Percentiles rank a stretch among this genome's conserved stretches.
phyloP scores from a whole-genome alignment of 2,888 invertebrate genomes.

The Xylophagus ater region DNA sequence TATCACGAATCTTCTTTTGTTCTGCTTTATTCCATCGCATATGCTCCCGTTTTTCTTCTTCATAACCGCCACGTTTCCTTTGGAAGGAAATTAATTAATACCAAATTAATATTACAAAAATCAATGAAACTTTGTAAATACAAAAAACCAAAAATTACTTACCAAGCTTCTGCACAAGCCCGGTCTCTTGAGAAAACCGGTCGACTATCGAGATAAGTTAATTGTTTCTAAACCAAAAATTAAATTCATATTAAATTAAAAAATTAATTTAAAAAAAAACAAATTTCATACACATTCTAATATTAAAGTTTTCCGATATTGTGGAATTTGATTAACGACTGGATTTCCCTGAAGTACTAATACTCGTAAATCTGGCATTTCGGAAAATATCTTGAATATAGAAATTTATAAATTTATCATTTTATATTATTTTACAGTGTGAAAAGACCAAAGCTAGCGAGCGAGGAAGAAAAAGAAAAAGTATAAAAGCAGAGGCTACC shows the following conservation, averaged over 20 bases:
- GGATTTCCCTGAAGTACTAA: slow-evolving; percentile 82
- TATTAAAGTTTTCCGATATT: slow-evolving; percentile 74
- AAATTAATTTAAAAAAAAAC: background rate
- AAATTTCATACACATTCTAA: slow-evolving; percentile 50
- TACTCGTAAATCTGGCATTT: slow-evolving; percentile 64
- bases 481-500: too few relatives aligned
- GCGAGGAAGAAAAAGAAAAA: too few relatives aligned
- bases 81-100: slow-evolving; percentile 1
- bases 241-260: slow-evolving; percentile 8
- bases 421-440: too few relatives aligned
- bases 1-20: slow-evolving; percentile 31
- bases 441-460: too few relatives aligned
- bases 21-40: slow-evolving; percentile 34
- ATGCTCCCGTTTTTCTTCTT: slow-evolving; percentile 34
- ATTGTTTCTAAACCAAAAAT: slow-evolving; percentile 45
- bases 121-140: background rate
- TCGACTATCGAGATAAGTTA: slow-evolving; percentile 79
- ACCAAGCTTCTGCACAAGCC: slow-evolving; percentile 93
- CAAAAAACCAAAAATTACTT: slow-evolving; percentile 19
- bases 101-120: background rate
- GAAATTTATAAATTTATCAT: background rate
- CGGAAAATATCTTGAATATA: slow-evolving; percentile 43
- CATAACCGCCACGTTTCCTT: slow-evolving; percentile 38
- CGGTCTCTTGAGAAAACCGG: slow-evolving; percentile 85
- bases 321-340: slow-evolving; percentile 65